phyloP scores from a whole-genome alignment of 2,797 vertebrate genomes.

The Anguilla pacifica region DNA sequence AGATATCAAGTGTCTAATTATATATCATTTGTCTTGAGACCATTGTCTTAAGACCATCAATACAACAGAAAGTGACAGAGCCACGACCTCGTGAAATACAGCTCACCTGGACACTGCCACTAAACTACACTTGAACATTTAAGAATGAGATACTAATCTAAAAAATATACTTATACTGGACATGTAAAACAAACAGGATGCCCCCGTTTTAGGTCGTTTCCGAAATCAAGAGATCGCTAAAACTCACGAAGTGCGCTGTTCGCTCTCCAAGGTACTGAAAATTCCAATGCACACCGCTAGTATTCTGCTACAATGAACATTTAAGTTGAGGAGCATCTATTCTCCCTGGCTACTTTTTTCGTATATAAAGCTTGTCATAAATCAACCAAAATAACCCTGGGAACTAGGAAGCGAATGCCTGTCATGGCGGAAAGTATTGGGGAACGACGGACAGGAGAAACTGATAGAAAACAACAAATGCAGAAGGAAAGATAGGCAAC shows the following conservation, averaged over 20 bases:
- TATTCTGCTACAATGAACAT: not conserved
- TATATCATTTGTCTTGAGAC: too few species aligned
- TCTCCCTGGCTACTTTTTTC: not conserved
- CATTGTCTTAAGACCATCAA: not conserved
- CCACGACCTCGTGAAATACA: not conserved
- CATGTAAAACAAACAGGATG: not conserved
- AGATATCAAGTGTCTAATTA: not conserved
- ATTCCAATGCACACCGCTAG: not conserved
- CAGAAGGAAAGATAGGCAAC: not conserved
- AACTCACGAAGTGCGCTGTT: not conserved
- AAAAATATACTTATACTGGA: not conserved
- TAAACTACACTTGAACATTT: not conserved
- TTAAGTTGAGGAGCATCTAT: not conserved
- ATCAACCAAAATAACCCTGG: not conserved
- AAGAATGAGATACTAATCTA: too few species aligned
- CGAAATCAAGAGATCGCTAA: not conserved
- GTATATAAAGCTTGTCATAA: not conserved
- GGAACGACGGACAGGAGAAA: not conserved
- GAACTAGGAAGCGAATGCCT: not conserved
- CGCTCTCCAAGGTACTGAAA: conserved; percentile 43
- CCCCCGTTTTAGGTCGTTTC: not conserved
- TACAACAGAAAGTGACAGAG: not conserved
- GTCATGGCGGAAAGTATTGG: not conserved
- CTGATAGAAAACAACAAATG: not conserved
- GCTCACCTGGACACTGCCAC: not conserved